These are phyloP conservation scores for Elgonia sp. DNA, from an alignment of 2,888 invertebrate genomes.

Conservation along the genomic window DNA sequence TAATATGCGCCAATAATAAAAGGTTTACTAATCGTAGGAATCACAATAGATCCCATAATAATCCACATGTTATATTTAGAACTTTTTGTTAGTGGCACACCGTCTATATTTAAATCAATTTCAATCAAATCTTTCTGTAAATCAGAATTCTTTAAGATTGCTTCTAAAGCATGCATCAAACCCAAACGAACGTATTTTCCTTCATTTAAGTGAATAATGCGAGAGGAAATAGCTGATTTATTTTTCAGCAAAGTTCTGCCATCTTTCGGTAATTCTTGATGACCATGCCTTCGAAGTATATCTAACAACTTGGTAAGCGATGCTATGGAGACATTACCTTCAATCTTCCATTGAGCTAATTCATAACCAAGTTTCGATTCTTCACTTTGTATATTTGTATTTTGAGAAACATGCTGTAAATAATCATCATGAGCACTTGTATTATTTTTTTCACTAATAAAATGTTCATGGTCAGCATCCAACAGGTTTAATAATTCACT, in stretches of 20 bases:
- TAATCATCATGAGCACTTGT: neutral
- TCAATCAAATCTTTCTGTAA: neutral
- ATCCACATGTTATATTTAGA: constrained; percentile 23
- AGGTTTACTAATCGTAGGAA: constrained; percentile 1
- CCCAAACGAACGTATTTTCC: constrained; percentile 50
- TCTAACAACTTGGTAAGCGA: constrained; percentile 10
- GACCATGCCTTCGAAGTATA: constrained; percentile 33
- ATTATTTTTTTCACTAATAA: neutral
- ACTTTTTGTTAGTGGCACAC: constrained; percentile 26
- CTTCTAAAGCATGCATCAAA: constrained; percentile 6
- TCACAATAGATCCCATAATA: constrained; percentile 13
- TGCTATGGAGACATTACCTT: neutral
- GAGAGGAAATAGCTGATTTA: neutral
- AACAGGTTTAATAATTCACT: constrained; percentile 16
- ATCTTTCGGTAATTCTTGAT: constrained; percentile 44
- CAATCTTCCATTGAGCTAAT: constrained; percentile 22
- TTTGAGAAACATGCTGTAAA: neutral
- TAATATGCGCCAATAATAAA: constrained; percentile 2
- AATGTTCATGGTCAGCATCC: constrained; percentile 2
- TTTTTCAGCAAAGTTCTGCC: constrained; percentile 31
- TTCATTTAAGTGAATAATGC: constrained; percentile 11
- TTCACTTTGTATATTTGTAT: neutral
- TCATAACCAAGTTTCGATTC: neutral
- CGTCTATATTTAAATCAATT: constrained; percentile 37
- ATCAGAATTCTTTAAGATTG: neutral